Evolutionary conservation across 2,113 vertebrate genomes (phyloP).

Genomic region (Benthochromis sp.): DNA sequence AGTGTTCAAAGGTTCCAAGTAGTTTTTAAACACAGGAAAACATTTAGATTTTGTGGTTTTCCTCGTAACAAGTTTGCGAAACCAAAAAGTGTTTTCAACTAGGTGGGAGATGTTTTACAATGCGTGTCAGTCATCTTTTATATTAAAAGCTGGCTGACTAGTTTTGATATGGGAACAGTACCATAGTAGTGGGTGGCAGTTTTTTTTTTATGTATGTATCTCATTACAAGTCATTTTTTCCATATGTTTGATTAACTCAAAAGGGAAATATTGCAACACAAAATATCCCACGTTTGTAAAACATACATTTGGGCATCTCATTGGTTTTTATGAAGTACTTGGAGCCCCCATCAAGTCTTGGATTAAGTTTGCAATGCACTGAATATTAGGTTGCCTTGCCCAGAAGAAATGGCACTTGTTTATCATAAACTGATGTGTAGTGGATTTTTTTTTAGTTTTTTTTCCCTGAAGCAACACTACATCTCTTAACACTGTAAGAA

Average conservation of each 20-base stretch:
- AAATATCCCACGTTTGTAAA: neutral
- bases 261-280: neutral
- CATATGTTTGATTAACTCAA: neutral
- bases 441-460: neutral
- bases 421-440: constrained; percentile 24
- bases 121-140: constrained; percentile 34
- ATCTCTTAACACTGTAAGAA: constrained; percentile 61
- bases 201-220: neutral
- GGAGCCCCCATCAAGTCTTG: neutral
- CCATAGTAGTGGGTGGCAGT: neutral
- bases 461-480: constrained; percentile 80
- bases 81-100: neutral
- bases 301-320: neutral
- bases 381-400: neutral
- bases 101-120: neutral
- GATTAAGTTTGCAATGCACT: constrained; percentile 63
- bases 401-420: constrained; percentile 13
- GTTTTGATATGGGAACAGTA: neutral
- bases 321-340: constrained; percentile 21
- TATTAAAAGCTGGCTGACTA: constrained; percentile 49
- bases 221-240: neutral
- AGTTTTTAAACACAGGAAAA: neutral
- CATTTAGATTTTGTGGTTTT: neutral
- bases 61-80: neutral
- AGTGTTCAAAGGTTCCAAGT: neutral